These are phyloP conservation scores for Hemicordylus capensis DNA, from an alignment of 2,113 vertebrate genomes.

Conservation along the genomic window DNA sequence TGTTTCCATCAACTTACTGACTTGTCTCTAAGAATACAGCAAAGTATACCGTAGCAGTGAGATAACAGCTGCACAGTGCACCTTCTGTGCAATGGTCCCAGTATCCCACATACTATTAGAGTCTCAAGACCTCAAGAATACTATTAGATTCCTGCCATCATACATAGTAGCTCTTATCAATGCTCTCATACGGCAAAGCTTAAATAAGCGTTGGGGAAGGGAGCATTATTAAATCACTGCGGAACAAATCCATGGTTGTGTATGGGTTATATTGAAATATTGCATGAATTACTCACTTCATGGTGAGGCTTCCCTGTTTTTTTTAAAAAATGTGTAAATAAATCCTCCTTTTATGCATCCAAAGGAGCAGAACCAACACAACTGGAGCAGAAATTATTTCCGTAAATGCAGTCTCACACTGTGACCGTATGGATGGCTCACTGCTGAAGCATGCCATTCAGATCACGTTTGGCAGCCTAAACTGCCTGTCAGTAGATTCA, in stretches of 20 bases:
- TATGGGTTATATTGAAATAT: background rate
- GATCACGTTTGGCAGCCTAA: constrained; percentile 36
- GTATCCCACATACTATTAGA: too few relatives aligned
- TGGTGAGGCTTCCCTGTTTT: background rate
- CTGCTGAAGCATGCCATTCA: constrained; percentile 40
- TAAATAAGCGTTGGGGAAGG: background rate
- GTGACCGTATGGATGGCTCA: constrained; percentile 31
- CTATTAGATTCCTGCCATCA: background rate
- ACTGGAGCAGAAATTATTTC: constrained; percentile 34
- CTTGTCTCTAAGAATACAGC: too few relatives aligned
- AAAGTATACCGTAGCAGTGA: too few relatives aligned
- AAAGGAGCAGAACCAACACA: constrained; percentile 52
- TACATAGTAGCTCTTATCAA: background rate
- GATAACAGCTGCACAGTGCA: too few relatives aligned
- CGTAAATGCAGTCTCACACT: constrained; percentile 31
- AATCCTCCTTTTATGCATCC: constrained; percentile 3
- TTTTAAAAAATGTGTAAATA: background rate
- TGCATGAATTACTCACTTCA: background rate
- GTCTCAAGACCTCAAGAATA: too few relatives aligned
- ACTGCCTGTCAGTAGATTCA: constrained; percentile 29
- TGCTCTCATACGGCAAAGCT: background rate
- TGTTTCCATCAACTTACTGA: too few relatives aligned
- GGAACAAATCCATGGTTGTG: background rate
- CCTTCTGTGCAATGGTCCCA: too few relatives aligned
- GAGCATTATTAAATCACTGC: background rate